Conservation (phyloP, 2,113 vertebrate genomes). For the Sceloporus tristichus region DNA sequence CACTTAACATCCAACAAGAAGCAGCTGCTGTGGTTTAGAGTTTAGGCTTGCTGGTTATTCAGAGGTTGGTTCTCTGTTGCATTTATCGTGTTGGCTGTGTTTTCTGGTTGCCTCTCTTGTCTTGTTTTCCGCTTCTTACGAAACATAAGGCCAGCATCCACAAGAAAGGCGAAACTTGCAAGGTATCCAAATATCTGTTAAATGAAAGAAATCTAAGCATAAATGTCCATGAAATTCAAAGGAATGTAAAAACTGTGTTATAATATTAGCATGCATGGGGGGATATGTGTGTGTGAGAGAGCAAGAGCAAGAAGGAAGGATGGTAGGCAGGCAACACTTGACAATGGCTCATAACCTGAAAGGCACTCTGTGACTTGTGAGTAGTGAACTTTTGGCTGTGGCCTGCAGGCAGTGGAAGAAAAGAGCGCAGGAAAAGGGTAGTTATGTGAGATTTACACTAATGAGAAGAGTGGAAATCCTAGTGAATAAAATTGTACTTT, state of each 20-base stretch:
- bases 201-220: slow-evolving; percentile 1
- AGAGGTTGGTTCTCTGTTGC: slow-evolving; percentile 78
- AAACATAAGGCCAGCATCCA: slow-evolving; percentile 47
- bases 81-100: fast-evolving
- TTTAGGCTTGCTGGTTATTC: slow-evolving; percentile 59
- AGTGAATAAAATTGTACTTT: not conserved
- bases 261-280: not conserved
- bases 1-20: not conserved
- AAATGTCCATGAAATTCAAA: not conserved
- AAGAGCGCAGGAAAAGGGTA: not conserved
- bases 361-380: not conserved
- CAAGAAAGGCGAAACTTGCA: slow-evolving; percentile 71
- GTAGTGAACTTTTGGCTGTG: not conserved
- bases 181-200: slow-evolving; percentile 87
- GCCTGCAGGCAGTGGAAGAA: not conserved
- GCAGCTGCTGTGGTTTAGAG: not conserved
- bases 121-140: fast-evolving
- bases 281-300: no score
- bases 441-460: not conserved
- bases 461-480: not conserved
- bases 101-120: fast-evolving
- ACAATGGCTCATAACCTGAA: not conserved
- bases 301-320: not conserved
- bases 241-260: not conserved
- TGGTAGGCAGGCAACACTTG: not conserved